Evolutionary conservation across 2,113 vertebrate species (phyloP), one percentile per base, ranked within the genome.

Genomic region (Phalacrocorax brasilianus): DNA sequence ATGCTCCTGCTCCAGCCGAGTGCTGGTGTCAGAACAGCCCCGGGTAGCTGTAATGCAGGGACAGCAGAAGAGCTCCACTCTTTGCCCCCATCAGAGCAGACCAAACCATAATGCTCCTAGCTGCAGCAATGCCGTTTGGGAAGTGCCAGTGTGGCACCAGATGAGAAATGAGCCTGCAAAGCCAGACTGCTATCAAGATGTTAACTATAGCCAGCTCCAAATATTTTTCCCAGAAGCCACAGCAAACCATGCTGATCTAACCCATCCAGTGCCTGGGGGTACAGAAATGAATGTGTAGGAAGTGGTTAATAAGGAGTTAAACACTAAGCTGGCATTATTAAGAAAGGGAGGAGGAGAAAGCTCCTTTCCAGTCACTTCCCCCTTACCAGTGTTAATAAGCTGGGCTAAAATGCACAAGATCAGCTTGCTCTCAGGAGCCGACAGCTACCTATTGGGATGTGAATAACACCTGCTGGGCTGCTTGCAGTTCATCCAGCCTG

Each of bases 1-100:
- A 2, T 0, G 1, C 2, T 79, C 13, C 74, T 63, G 33, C 23
- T 81, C 45, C 32, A 45, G 1, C 6, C 3, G 1, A 23, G 18
- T 20, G 56, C 32, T 85, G 61, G 16, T n/a, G n/a, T 33, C 19
- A 27, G 55, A 38, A 78, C 32, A 50, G 61, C 26, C 52, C 21
- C 33, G 18, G 27, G 27, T 26, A 70, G 44, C 88, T 59, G 42
- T 19, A 59, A 47, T 9, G 17, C 32, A 67, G 24, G 4, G 38
- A 22, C 52, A 76, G 86, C 35, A 30, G 49, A 42, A 44, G 11
- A 56, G 5, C 28, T 65, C 47, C 44, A 7, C 13, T 35, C 52
- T 42, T 59, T 68, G 12, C 6, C 22, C 19, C 44, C 11, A 3
- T 21, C 33, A 42, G 13, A 75, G 47, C 58, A 86, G 33, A 9